Evolutionary conservation across 2,888 invertebrate species (phyloP), one percentile per base, ranked within the genome.

Genomic region (Dyspetes luteomarginatus): DNA sequence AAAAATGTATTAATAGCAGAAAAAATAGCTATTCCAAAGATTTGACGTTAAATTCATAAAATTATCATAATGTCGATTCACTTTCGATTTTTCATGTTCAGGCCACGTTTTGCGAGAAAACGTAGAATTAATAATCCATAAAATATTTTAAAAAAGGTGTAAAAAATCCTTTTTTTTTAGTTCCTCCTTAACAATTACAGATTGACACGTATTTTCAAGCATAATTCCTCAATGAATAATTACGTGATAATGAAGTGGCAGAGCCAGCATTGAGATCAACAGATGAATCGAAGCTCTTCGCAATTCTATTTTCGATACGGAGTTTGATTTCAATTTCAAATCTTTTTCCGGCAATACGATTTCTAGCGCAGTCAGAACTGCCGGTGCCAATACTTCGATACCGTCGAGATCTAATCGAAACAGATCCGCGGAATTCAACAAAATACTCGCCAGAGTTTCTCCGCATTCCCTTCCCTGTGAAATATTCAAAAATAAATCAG

Each of bases 401-500:
- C 99, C 99, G 90, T 98, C 97, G 76, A 99, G 93, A 92, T 99
- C 99, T 83, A 98, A 93, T 64, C 95, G 95, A 90, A 99, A 97
- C 77, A 99, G 93, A 91, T 99, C 96, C 0, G 95, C 93, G 0
- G 97, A 97, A 92, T 98, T 97, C 58, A 96, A 93, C 75, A 99
- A 93, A 89, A 98, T 97, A 81, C 97, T 97, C 41, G 97, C 96
- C 88, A 98, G 93, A n/a, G 96, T 95, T 91, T 97, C 96, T 15
- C 95, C 95, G 85, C 95, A 95, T 90, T 95, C 95, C 83, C 93
- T 90, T 45, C 90, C 90, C 93, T 93, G 77, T 36, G 74, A 82
- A 81, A 69, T 81, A 75, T 62, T 68, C 58, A 55, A 50, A 22
- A 22, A 22, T 15, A 7, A 17, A 64, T 26, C 9, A 3, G 24